phyloP scores from a whole-genome alignment of 2,888 invertebrate species.

The Athrips mouffetella region DNA sequence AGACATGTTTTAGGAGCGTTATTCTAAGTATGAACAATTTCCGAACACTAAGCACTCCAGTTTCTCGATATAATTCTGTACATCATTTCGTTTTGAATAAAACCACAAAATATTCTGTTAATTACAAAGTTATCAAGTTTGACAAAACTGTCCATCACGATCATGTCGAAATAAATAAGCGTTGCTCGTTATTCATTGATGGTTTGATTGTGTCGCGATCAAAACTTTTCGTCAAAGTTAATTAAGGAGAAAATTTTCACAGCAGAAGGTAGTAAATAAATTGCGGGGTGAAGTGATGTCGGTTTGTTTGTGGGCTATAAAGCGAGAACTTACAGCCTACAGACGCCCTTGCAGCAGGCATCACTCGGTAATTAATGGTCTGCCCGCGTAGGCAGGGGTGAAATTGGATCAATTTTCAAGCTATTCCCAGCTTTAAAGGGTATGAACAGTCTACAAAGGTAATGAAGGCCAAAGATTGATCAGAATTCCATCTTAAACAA shows the following conservation, averaged over 20 bases:
- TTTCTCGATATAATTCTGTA: no score
- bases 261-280: constrained; percentile 60
- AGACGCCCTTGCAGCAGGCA: constrained; percentile 45
- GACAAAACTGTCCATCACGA: not conserved
- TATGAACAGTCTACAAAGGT: constrained; percentile 40
- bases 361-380: constrained; percentile 71
- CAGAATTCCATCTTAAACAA: constrained; percentile 23
- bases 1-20: no score
- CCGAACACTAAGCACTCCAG: no score
- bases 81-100: no score
- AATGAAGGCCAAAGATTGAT: constrained; percentile 49
- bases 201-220: constrained; percentile 7
- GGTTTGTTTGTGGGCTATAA: constrained; percentile 74
- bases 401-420: constrained; percentile 72
- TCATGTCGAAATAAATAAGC: not conserved
- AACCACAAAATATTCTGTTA: no score
- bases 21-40: no score
- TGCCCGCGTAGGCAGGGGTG: constrained; percentile 56
- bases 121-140: constrained; percentile 6
- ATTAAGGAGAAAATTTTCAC: constrained; percentile 52
- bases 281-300: constrained; percentile 57
- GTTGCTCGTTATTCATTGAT: not conserved
- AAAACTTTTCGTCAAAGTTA: constrained; percentile 49
- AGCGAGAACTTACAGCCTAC: constrained; percentile 48
- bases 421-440: constrained; percentile 56